phyloP scores from a whole-genome alignment of 2,113 vertebrate species.

The Tiliqua scincoides region DNA sequence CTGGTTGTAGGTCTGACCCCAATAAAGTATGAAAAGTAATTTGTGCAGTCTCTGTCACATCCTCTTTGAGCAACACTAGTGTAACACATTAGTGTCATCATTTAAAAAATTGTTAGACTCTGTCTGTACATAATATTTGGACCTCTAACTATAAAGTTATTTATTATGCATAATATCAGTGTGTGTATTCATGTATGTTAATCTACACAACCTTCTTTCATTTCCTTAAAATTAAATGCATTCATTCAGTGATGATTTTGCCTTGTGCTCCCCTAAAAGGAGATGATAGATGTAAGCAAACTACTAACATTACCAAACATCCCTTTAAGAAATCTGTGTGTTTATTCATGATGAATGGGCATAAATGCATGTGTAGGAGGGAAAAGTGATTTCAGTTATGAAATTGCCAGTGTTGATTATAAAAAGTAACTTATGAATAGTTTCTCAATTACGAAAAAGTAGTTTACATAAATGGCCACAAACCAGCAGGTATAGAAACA shows the following conservation, averaged over 20 bases:
- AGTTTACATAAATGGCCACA: not conserved
- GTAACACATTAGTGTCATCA: not conserved
- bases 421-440: not conserved
- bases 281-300: slow-evolving; percentile 3
- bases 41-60: not conserved
- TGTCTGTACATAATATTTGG: not conserved
- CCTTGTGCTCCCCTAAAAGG: slow-evolving; percentile 6
- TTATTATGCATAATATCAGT: too few relatives aligned
- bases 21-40: not conserved
- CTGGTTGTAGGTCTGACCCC: not conserved
- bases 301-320: not conserved
- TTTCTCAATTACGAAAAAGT: not conserved
- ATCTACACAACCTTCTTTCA: not conserved
- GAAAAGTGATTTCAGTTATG: not conserved
- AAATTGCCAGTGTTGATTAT: not conserved
- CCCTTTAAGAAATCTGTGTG: not conserved
- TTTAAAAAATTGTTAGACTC: not conserved
- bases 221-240: slow-evolving; percentile 6
- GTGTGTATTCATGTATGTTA: not conserved
- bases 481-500: not conserved
- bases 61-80: not conserved
- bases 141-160: too few relatives aligned
- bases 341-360: not conserved
- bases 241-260: slow-evolving; percentile 4
- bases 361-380: not conserved